Evolutionary conservation across 2,797 vertebrate genomes (phyloP).

Genomic region (Pterois miles): DNA sequence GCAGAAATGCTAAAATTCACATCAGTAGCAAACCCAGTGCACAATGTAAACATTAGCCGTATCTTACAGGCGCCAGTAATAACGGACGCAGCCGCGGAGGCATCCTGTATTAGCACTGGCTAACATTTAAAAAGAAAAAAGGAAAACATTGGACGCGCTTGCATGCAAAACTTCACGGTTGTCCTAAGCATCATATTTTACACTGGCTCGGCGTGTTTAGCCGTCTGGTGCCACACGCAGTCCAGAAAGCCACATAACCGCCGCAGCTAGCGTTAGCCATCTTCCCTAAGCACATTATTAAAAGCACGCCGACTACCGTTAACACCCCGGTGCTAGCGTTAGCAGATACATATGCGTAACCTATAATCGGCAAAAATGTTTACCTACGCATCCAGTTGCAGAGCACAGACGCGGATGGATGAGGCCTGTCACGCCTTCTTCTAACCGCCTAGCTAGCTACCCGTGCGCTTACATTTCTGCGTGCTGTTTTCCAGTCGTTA

Average conservation of each 20-base stretch:
- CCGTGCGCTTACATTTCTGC: constrained; percentile 81
- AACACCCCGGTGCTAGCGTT: constrained; percentile 30
- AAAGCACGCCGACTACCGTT: constrained; percentile 21
- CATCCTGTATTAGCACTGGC: constrained; percentile 50
- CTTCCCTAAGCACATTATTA: constrained; percentile 14
- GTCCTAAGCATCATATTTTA: constrained; percentile 44
- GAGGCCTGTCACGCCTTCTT: constrained; percentile 85
- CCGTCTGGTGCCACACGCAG: constrained; percentile 48
- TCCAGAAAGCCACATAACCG: constrained; percentile 33
- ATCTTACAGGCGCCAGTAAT: constrained; percentile 45
- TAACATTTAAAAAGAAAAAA: constrained; percentile 44
- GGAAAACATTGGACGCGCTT: constrained; percentile 51
- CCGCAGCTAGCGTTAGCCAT: constrained; percentile 70
- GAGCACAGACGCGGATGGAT: constrained; percentile 73
- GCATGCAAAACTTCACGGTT: constrained; percentile 66
- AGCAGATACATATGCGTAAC: constrained; percentile 44
- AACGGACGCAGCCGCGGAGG: constrained; percentile 52
- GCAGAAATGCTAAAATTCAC: constrained; percentile 49
- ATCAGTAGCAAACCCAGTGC: constrained; percentile 31
- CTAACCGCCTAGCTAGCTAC: constrained; percentile 75
- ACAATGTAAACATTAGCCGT: constrained; percentile 71
- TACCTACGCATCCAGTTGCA: constrained; percentile 80
- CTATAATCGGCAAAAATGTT: constrained; percentile 63
- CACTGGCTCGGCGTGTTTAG: constrained; percentile 46
- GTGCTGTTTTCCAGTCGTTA: constrained; percentile 84